These are phyloP conservation scores for Catocala nupta DNA, from an alignment of 2,888 invertebrate species.

Conservation along the genomic window DNA sequence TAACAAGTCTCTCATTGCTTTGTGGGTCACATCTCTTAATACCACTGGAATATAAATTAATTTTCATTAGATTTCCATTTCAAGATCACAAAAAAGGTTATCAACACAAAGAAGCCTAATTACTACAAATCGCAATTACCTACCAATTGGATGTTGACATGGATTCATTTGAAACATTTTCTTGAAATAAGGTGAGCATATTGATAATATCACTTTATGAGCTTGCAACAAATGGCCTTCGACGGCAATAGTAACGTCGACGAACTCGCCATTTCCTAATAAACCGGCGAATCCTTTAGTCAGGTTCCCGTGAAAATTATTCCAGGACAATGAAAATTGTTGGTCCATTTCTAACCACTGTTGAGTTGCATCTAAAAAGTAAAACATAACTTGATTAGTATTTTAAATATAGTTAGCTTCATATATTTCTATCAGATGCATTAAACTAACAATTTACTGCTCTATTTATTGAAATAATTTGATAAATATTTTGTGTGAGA, in stretches of 20 bases:
- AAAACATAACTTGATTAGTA: constrained; percentile 20
- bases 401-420: constrained; percentile 5
- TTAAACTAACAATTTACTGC: constrained; percentile 51
- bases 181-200: constrained; percentile 91
- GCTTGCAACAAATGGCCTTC: constrained; percentile 90
- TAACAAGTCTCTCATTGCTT: constrained; percentile 90
- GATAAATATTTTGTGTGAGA: constrained; percentile 60
- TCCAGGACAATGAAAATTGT: constrained; percentile 91
- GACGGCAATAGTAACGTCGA: constrained; percentile 88
- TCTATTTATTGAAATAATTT: constrained; percentile 45
- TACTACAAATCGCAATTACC: constrained; percentile 64
- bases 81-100: not conserved
- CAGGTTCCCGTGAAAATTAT: constrained; percentile 91
- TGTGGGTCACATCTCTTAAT: constrained; percentile 90
- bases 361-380: constrained; percentile 65
- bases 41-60: constrained; percentile 85
- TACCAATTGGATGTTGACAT: constrained; percentile 88
- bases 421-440: not conserved
- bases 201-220: constrained; percentile 90
- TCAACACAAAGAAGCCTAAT: constrained; percentile 18
- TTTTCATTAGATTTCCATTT: constrained; percentile 2
- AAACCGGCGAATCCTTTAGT: constrained; percentile 89
- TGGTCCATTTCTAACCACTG: constrained; percentile 86
- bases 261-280: constrained; percentile 87
- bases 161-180: constrained; percentile 90